These are phyloP conservation scores for Cyprinodon tularosa DNA, from an alignment of 2,113 vertebrate genomes.

Conservation along the genomic window DNA sequence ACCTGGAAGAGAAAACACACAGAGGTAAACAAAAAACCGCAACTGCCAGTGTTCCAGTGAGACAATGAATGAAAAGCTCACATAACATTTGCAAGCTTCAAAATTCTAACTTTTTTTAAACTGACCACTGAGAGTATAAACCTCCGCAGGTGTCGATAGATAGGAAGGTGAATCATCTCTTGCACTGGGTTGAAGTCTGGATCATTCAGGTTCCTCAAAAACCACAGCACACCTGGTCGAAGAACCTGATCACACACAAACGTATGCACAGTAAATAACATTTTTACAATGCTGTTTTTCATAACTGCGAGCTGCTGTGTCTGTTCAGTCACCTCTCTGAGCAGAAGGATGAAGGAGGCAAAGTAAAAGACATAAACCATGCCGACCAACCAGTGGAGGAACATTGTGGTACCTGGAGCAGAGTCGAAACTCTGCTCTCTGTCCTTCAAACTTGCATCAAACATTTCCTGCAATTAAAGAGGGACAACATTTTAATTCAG, in stretches of 20 bases:
- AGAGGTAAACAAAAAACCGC: neutral
- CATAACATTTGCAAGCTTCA: no score
- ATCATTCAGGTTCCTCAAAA: constrained; percentile 97
- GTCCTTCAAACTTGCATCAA: constrained; percentile 94
- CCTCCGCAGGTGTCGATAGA: constrained; percentile 94
- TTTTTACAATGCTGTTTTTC: neutral
- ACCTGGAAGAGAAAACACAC: constrained; percentile 78
- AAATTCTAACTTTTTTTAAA: constrained; percentile 15
- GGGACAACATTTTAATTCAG: neutral
- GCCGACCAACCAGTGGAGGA: constrained; percentile 96
- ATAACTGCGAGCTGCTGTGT: neutral
- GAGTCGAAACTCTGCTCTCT: constrained; percentile 93
- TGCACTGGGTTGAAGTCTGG: constrained; percentile 98
- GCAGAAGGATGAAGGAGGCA: constrained; percentile 95
- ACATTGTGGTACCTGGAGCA: constrained; percentile 95
- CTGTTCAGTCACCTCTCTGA: constrained; percentile 85
- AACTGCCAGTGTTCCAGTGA: no score
- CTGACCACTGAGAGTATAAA: constrained; percentile 97
- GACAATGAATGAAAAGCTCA: no score
- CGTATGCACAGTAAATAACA: neutral
- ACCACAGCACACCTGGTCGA: constrained; percentile 95
- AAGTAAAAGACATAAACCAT: constrained; percentile 99
- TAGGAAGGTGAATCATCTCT: constrained; percentile 97
- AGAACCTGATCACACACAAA: constrained; percentile 82
- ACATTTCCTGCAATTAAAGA: constrained; percentile 88